Conservation (phyloP, 2,797 vertebrate species). For the Momotus momota region DNA sequence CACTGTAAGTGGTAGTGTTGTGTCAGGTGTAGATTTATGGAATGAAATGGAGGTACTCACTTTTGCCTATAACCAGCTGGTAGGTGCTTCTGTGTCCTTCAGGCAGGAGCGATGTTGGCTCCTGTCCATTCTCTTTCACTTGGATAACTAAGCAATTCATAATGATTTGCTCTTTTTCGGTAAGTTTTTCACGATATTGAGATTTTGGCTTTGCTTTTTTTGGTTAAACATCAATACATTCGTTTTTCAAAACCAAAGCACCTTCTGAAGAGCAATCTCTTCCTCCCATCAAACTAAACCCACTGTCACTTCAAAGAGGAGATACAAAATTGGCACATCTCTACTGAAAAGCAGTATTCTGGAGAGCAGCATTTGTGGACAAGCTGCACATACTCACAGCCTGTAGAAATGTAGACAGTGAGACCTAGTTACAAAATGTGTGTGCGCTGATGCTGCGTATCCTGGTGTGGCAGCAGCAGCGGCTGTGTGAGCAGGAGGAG, state of each 20-base stretch:
- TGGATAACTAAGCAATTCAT: background rate
- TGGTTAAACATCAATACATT: background rate
- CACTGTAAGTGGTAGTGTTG: background rate
- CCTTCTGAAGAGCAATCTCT: background rate
- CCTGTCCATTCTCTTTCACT: background rate
- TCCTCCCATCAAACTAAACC: background rate
- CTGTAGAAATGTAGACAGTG: background rate
- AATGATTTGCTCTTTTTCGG: background rate
- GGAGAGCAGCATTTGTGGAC: background rate
- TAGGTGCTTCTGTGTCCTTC: background rate
- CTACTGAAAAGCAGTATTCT: background rate
- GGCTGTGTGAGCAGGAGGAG: background rate
- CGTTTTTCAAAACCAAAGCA: background rate
- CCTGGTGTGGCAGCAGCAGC: fast-evolving
- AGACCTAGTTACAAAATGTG: background rate
- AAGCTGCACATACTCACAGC: fast-evolving
- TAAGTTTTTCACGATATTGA: background rate
- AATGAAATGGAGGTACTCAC: background rate
- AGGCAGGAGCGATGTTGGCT: background rate
- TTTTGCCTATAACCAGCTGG: background rate
- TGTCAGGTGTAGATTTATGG: background rate
- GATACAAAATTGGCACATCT: fast-evolving
- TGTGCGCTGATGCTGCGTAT: fast-evolving
- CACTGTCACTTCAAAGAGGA: background rate
- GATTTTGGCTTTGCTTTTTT: background rate